phyloP scores from a whole-genome alignment of 2,113 vertebrate genomes.

The Acanthisitta chloris region DNA sequence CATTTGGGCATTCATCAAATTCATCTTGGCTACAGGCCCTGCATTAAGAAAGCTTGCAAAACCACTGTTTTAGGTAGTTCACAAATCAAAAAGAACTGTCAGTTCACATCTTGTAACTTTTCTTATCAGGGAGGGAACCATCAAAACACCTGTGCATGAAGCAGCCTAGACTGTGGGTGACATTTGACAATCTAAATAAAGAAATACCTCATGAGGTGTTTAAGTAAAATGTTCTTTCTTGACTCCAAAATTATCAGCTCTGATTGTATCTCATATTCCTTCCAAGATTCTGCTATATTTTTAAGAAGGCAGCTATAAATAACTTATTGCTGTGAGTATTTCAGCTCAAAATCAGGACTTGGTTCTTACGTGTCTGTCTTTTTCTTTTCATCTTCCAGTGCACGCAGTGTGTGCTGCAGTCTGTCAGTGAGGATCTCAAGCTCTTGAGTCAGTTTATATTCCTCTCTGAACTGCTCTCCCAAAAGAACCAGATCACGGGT shows the following conservation, averaged over 20 bases:
- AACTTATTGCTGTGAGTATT: background rate
- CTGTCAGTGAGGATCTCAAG: constrained; percentile 95
- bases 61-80: background rate
- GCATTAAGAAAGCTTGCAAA: background rate
- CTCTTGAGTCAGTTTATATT: constrained; percentile 97
- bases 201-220: background rate
- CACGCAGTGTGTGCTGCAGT: constrained; percentile 93
- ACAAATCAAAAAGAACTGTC: background rate
- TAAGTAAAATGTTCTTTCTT: background rate
- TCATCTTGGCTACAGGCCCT: background rate
- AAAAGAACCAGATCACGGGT: constrained; percentile 96
- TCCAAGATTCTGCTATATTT: background rate
- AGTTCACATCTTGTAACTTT: background rate
- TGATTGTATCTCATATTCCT: background rate
- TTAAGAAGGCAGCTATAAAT: constrained; percentile 7
- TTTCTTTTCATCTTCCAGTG: constrained; percentile 97
- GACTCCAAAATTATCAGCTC: background rate
- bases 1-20: background rate
- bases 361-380: constrained; percentile 94
- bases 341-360: background rate
- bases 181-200: constrained; percentile 1
- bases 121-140: background rate
- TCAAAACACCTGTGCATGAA: background rate
- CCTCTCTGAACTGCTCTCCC: constrained; percentile 97
- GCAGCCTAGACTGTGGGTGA: background rate